A percentile compares a stretch with the other conserved stretches of the same genome.
Conservation (phyloP, 1,140 invertebrate species). For the Lucilia sericata region DNA sequence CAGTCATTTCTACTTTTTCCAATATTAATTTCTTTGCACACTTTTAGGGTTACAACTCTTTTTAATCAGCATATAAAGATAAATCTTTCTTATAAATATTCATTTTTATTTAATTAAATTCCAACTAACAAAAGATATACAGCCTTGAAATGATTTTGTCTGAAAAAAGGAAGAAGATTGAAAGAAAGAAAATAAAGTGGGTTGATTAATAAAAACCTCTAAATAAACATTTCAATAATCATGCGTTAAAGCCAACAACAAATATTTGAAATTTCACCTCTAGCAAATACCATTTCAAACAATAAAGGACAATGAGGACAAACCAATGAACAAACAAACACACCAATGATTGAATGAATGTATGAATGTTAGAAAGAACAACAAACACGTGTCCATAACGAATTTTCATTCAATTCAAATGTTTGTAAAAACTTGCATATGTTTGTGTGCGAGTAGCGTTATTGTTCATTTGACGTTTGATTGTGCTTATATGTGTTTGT, state of each 20-base stretch:
- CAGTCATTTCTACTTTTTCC: no score
- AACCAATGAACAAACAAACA: neutral
- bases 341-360: neutral
- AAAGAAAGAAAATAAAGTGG: neutral
- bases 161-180: no score
- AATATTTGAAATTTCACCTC: neutral
- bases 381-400: slow-evolving; percentile 25
- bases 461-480: neutral
- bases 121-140: no score
- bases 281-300: neutral
- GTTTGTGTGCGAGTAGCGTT: neutral
- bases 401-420: neutral
- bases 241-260: neutral
- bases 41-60: no score
- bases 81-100: no score
- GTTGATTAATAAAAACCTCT: slow-evolving; percentile 27
- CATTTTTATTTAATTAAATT: no score
- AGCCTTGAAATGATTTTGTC: no score
- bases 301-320: neutral
- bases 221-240: slow-evolving; percentile 19
- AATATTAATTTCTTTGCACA: no score
- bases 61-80: no score
- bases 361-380: neutral
- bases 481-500: neutral
- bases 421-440: neutral